These are phyloP conservation scores for Caenorhabditis brenneri DNA, from an alignment of 1,140 invertebrate species.

Conservation along the genomic window DNA sequence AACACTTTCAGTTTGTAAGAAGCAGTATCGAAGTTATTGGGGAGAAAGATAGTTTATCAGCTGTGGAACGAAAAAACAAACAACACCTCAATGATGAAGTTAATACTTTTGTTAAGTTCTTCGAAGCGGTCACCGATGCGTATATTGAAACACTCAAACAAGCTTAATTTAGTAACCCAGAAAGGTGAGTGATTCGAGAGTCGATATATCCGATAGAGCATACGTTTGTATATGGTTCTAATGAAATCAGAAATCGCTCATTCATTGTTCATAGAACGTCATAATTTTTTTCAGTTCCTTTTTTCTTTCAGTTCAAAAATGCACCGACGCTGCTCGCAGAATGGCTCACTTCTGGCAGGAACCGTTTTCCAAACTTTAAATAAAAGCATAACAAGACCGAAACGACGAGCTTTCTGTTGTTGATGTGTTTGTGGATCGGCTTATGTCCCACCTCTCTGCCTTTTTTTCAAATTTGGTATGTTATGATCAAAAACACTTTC, in stretches of 20 bases:
- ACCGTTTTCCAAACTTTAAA: conserved; percentile 44
- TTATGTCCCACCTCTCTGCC: conserved; percentile 54
- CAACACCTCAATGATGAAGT: conserved; percentile 79
- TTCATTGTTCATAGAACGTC: neutral
- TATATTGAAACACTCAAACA: conserved; percentile 51
- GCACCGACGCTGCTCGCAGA: conserved; percentile 44
- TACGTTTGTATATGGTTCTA: no score
- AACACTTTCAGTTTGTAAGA: conserved; percentile 79
- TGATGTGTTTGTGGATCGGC: conserved; percentile 54
- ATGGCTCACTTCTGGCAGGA: conserved; percentile 52
- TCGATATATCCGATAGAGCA: no score
- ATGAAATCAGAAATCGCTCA: no score
- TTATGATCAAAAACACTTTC: no score
- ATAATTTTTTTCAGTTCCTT: conserved; percentile 50
- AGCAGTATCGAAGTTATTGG: conserved; percentile 87
- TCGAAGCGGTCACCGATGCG: conserved; percentile 50
- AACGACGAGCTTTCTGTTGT: conserved; percentile 34
- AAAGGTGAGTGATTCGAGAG: conserved; percentile 53
- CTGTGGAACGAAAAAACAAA: conserved; percentile 85
- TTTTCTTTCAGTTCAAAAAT: conserved; percentile 37
- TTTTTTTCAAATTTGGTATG: conserved; percentile 54
- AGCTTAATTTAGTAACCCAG: conserved; percentile 49
- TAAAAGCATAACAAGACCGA: conserved; percentile 54
- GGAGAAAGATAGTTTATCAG: conserved; percentile 86
- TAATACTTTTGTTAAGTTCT: conserved; percentile 78